These are phyloP conservation scores for Ceratotherium simum DNA, from an alignment of 2,113 vertebrate genomes.

Conservation along the genomic window DNA sequence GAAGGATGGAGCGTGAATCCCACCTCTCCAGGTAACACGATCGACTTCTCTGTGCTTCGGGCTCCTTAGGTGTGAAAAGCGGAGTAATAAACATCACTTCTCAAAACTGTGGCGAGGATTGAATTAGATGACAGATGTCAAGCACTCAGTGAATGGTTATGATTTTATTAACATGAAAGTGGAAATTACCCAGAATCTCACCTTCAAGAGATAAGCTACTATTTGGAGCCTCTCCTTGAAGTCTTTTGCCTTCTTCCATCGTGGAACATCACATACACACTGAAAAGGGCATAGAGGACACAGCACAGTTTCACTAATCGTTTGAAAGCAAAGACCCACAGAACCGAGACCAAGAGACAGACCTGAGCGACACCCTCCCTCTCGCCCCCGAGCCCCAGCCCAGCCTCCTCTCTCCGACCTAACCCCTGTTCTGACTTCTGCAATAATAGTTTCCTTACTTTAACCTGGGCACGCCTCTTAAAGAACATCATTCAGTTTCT, in stretches of 20 bases:
- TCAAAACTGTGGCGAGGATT: background rate
- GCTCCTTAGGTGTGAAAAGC: background rate
- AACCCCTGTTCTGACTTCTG: rapidly evolving
- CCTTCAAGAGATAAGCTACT: background rate
- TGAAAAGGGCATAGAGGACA: rapidly evolving
- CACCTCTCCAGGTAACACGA: background rate
- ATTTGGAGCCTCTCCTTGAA: rapidly evolving
- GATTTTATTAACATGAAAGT: background rate
- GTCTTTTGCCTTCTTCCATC: background rate
- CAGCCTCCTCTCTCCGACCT: rapidly evolving
- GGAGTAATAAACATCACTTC: background rate
- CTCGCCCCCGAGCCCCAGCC: too few relatives aligned
- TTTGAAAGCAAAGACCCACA: background rate
- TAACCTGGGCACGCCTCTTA: background rate
- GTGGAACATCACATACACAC: rapidly evolving
- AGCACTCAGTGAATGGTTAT: background rate
- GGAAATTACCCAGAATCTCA: background rate
- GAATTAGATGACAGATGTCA: background rate
- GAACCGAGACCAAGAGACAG: background rate
- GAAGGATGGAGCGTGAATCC: background rate
- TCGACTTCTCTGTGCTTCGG: background rate
- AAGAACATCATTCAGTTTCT: background rate
- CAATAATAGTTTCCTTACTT: rapidly evolving
- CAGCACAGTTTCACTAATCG: rapidly evolving
- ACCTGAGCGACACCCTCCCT: rapidly evolving